phyloP scores from a whole-genome alignment of 92 coral and sea anemone genomes.

The Porites divaricata region DNA sequence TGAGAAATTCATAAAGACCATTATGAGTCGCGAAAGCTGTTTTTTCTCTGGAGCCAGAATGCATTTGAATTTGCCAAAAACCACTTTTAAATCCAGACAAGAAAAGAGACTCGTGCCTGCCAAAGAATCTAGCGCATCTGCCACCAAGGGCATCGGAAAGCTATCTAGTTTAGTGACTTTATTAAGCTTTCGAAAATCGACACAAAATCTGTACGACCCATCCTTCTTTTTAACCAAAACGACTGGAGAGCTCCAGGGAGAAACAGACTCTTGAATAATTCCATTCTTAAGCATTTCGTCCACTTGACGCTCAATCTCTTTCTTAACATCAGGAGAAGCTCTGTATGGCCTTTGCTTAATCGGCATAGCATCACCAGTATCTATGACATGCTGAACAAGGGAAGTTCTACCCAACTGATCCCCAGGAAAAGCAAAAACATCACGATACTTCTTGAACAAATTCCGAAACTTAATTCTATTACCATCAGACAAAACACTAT shows the following conservation, averaged over 20 bases:
- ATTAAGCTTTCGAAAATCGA: no score
- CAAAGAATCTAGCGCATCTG: no score
- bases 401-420: constrained; percentile 20
- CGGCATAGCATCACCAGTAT: constrained; percentile 45
- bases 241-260: constrained; percentile 59
- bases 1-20: constrained; percentile 22
- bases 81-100: no score
- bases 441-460: constrained; percentile 2
- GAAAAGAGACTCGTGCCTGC: no score
- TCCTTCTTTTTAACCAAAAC: constrained; percentile 53
- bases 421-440: constrained; percentile 22
- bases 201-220: no score
- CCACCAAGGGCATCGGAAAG: no score
- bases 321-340: constrained; percentile 41
- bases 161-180: constrained; percentile 24
- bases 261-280: constrained; percentile 48
- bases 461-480: constrained; percentile 1
- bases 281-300: constrained; percentile 36
- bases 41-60: no score
- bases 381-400: no score
- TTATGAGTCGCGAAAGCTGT: not conserved
- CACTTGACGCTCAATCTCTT: constrained; percentile 52
- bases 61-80: no score
- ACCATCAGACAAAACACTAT: constrained; percentile 11
- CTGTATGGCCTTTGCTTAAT: constrained; percentile 57